Conservation (phyloP, 1,140 invertebrate species). For the Sweltsa coloradensis region DNA sequence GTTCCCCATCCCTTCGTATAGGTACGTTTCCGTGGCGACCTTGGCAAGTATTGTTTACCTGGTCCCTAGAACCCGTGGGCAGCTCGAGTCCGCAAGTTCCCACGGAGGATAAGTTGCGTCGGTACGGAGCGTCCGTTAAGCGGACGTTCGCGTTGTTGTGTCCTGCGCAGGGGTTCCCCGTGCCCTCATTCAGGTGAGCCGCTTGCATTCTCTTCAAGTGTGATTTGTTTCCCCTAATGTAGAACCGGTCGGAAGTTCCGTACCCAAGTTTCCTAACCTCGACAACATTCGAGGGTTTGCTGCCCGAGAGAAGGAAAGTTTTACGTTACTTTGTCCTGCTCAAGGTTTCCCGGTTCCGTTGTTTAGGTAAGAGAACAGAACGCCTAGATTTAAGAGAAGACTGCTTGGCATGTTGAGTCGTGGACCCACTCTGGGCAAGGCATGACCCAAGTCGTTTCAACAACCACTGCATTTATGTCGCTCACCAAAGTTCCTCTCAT, state of each 20-base stretch:
- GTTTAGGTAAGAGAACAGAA: constrained; percentile 24
- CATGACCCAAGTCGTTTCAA: too few relatives aligned
- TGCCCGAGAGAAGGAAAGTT: constrained; percentile 20
- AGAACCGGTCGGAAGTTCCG: constrained; percentile 23
- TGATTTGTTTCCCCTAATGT: too few relatives aligned
- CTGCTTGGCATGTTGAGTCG: too few relatives aligned
- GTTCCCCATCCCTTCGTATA: constrained; percentile 39
- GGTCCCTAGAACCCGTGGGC: constrained; percentile 20
- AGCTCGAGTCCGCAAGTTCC: constrained; percentile 18
- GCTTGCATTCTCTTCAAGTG: constrained; percentile 1
- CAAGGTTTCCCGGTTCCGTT: constrained; percentile 14
- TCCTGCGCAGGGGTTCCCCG: constrained; percentile 29
- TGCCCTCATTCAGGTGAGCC: constrained; percentile 26
- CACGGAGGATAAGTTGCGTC: constrained; percentile 26
- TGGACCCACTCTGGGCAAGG: too few relatives aligned
- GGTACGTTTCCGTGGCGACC: constrained; percentile 37
- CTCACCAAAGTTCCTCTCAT: too few relatives aligned
- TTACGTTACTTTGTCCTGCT: constrained; percentile 14
- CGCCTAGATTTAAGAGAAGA: too few relatives aligned
- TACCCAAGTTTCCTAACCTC: constrained; percentile 17
- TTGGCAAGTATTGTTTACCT: neutral
- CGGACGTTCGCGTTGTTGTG: constrained; percentile 34
- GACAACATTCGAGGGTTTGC: constrained; percentile 38
- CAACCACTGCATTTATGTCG: too few relatives aligned
- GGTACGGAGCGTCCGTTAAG: constrained; percentile 30